A percentile compares a stretch with the other conserved stretches of the same genome.
Evolutionary conservation across 2,888 invertebrate genomes (phyloP).

Genomic region (Ormyrus labotus): DNA sequence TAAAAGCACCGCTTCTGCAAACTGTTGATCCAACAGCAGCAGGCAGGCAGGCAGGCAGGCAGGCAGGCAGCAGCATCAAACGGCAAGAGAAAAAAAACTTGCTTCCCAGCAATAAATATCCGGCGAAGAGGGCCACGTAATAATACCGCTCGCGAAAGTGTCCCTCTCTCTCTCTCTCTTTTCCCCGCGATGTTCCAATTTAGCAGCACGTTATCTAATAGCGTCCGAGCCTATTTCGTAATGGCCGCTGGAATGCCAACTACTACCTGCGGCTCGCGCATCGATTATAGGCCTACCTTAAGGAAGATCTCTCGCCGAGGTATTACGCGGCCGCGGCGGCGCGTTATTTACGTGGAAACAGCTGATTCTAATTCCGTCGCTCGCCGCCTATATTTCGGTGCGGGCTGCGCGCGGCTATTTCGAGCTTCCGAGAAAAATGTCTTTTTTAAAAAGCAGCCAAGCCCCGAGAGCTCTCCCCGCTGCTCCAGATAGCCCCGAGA

Average conservation of each 20-base stretch:
- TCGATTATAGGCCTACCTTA: conserved; percentile 52
- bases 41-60: too few species aligned
- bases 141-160: conserved; percentile 37
- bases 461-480: too few species aligned
- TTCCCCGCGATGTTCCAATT: conserved; percentile 49
- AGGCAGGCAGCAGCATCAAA: too few species aligned
- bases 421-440: conserved; percentile 40
- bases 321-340: conserved; percentile 19
- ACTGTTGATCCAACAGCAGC: not conserved
- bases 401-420: conserved; percentile 42
- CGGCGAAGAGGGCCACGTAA: conserved; percentile 26
- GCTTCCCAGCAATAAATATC: conserved; percentile 32
- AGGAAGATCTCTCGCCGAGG: conserved; percentile 2
- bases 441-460: conserved; percentile 24
- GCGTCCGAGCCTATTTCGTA: conserved; percentile 42
- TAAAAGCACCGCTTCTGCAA: not conserved
- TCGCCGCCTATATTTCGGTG: conserved; percentile 44
- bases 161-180: conserved; percentile 1
- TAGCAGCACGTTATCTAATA: conserved; percentile 50
- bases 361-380: conserved; percentile 62
- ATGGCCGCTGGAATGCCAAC: conserved; percentile 34
- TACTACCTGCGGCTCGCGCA: conserved; percentile 39
- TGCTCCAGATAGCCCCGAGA: conserved; percentile 11
- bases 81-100: not conserved
- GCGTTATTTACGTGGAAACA: conserved; percentile 61